phyloP scores from a whole-genome alignment of 2,113 vertebrate species.

The Etheostoma cragini region DNA sequence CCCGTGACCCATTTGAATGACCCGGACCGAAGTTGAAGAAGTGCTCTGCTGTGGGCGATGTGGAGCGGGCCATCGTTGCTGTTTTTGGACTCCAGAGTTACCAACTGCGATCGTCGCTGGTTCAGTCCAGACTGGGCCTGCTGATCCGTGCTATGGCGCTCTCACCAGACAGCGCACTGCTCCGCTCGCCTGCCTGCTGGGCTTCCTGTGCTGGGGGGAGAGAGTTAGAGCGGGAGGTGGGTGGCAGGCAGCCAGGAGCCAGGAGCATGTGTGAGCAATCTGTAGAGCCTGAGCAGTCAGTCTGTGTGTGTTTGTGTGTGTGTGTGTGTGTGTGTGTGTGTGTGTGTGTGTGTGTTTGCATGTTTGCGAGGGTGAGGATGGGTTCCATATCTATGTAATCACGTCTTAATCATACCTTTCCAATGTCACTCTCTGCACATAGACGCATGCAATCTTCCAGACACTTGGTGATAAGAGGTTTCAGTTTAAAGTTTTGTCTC shows the following conservation, averaged over 20 bases:
- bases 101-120: constrained; percentile 39
- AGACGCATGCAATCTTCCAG: constrained; percentile 43
- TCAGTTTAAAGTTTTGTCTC: constrained; percentile 16
- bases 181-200: constrained; percentile 53
- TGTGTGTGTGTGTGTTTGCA: constrained; percentile 34
- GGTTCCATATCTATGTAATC: constrained; percentile 55
- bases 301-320: constrained; percentile 26
- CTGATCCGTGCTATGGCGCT: constrained; percentile 38
- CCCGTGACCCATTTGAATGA: constrained; percentile 15
- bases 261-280: constrained; percentile 77
- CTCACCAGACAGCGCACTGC: constrained; percentile 38
- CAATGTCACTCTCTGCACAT: constrained; percentile 37
- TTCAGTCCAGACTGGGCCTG: constrained; percentile 39
- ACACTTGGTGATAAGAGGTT: constrained; percentile 36
- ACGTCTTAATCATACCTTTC: constrained; percentile 64
- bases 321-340: constrained; percentile 21
- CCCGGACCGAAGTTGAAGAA: neutral
- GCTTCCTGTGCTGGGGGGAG: constrained; percentile 60
- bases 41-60: neutral
- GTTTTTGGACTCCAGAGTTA: constrained; percentile 40
- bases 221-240: constrained; percentile 35
- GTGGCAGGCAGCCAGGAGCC: constrained; percentile 65
- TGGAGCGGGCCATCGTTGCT: constrained; percentile 4
- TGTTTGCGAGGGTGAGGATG: constrained; percentile 17
- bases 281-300: constrained; percentile 40